phyloP scores from a whole-genome alignment of 2,113 vertebrate species.

The Eclectus roratus region DNA sequence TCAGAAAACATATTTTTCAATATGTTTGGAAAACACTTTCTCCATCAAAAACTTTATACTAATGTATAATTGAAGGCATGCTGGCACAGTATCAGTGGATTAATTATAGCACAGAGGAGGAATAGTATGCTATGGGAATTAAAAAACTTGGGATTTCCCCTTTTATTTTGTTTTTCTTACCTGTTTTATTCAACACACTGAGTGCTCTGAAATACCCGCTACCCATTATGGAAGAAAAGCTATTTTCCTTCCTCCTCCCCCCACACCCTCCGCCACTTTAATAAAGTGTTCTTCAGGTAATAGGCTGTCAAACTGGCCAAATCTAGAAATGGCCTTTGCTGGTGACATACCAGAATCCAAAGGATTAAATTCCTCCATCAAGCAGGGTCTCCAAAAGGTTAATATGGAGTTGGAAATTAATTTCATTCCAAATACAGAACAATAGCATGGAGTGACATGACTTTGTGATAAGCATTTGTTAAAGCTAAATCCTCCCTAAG shows the following conservation, averaged over 20 bases:
- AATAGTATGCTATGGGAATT: not conserved
- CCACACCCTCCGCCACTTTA: not conserved
- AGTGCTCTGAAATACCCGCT: not conserved
- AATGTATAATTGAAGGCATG: not conserved
- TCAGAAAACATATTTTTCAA: not conserved
- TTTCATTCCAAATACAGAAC: conserved; percentile 44
- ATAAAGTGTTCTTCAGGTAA: not conserved
- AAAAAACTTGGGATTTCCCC: not conserved
- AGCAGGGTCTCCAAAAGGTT: conserved; percentile 5
- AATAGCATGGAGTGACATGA: conserved; percentile 8
- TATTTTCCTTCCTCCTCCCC: not conserved
- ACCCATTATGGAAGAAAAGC: not conserved
- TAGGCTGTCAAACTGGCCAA: not conserved
- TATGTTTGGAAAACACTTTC: not conserved
- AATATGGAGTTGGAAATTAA: conserved; percentile 39
- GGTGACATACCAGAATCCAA: not conserved
- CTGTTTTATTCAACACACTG: not conserved
- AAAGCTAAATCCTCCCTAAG: conserved; percentile 57
- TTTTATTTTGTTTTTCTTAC: not conserved
- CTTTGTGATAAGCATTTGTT: conserved; percentile 41
- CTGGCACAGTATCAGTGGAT: not conserved
- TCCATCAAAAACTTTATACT: not conserved
- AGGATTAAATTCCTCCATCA: conserved; percentile 7
- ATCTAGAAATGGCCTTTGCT: not conserved
- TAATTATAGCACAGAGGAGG: not conserved